Conservation (phyloP, 2,113 vertebrate species). For the Podilymbus podiceps region DNA sequence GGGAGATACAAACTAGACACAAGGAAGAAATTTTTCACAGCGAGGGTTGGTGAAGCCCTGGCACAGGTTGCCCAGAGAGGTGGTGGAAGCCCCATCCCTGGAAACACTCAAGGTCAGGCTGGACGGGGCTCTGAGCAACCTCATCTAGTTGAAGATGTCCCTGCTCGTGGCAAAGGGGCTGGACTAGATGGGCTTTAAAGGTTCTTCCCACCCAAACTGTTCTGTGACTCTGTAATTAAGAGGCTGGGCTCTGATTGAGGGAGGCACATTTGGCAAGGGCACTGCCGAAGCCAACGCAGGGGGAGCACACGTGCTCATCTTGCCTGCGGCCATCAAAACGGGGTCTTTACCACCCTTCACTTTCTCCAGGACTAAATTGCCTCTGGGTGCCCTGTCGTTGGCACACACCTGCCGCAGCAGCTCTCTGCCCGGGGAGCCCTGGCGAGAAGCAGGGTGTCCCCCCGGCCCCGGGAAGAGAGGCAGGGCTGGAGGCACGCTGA, state of each 20-base stretch:
- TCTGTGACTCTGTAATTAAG: background rate
- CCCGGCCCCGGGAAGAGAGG: background rate
- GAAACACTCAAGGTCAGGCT: no score
- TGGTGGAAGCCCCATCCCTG: no score
- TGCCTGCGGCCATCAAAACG: background rate
- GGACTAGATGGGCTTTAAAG: no score
- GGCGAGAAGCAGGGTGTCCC: background rate
- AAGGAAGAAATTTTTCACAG: no score
- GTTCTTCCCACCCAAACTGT: no score
- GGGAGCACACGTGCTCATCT: accelerated
- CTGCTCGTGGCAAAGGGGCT: no score
- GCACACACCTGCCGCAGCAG: background rate
- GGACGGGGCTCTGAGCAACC: no score
- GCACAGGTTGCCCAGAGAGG: no score
- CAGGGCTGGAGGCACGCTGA: background rate
- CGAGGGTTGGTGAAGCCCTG: no score
- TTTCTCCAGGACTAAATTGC: background rate
- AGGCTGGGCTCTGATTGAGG: background rate
- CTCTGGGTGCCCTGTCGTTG: background rate
- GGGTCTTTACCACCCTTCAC: background rate
- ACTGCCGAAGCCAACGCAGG: background rate
- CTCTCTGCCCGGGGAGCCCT: background rate
- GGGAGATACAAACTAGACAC: no score
- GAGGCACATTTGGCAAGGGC: background rate
- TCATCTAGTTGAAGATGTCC: no score